Evolutionary conservation across 2,888 invertebrate species (phyloP).

Genomic region (Andrena praecox): DNA sequence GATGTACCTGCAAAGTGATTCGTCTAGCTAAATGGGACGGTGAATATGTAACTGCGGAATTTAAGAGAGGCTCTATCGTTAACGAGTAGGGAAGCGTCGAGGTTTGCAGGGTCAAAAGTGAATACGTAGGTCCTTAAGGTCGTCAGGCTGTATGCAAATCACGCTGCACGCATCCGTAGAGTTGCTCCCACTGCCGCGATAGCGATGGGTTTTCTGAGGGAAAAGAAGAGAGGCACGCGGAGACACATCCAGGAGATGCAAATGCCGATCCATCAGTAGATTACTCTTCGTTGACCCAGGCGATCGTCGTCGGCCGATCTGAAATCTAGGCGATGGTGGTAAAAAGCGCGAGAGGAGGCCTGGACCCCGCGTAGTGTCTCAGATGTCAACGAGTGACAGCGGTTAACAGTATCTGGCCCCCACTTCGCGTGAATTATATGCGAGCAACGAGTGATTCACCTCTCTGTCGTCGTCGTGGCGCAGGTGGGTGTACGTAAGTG

Average conservation of each 20-base stretch:
- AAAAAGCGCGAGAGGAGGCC: constrained; percentile 50
- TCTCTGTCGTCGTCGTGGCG: constrained; percentile 45
- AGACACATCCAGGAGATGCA: constrained; percentile 39
- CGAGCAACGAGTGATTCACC: constrained; percentile 63
- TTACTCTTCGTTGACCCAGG: constrained; percentile 63
- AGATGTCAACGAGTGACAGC: constrained; percentile 70
- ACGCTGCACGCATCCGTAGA: background rate
- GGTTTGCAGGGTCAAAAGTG: background rate
- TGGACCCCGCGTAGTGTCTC: constrained; percentile 57
- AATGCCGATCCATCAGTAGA: constrained; percentile 60
- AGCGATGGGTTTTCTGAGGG: constrained; percentile 29
- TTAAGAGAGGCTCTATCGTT: background rate
- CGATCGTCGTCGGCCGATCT: constrained; percentile 45
- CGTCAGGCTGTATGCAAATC: background rate
- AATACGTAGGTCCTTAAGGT: background rate
- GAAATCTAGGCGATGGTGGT: constrained; percentile 65
- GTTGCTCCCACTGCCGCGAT: constrained; percentile 17
- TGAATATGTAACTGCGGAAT: background rate
- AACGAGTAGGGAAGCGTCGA: background rate
- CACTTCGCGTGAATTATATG: constrained; percentile 71
- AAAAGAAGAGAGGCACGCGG: background rate
- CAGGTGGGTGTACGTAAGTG: constrained; percentile 68
- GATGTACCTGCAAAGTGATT: background rate
- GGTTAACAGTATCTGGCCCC: constrained; percentile 78
- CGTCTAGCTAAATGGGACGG: background rate